phyloP scores from a whole-genome alignment of 2,888 invertebrate species.

The Lasioglossum villosulum region DNA sequence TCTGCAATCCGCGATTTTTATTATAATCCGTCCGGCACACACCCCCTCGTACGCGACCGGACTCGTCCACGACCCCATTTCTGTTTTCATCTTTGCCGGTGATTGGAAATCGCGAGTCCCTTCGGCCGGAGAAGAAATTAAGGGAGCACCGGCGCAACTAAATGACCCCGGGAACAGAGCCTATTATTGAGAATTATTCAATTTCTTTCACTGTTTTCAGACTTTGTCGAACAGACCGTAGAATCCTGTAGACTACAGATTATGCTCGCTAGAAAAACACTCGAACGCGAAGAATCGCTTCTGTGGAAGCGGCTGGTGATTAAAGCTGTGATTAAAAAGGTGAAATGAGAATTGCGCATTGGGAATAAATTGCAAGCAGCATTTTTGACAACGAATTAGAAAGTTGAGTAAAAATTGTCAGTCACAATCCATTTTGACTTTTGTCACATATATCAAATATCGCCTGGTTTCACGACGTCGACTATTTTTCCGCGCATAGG shows the following conservation, averaged over 20 bases:
- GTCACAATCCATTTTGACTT: not conserved
- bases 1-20: conserved; percentile 62
- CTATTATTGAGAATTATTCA: not conserved
- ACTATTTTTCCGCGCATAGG: not conserved
- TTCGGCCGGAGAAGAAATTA: not conserved
- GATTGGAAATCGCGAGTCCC: conserved; percentile 5
- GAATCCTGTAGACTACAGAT: not conserved
- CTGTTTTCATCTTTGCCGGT: not conserved
- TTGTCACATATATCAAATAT: not conserved
- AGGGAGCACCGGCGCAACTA: not conserved
- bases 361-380: not conserved
- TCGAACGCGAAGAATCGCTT: not conserved
- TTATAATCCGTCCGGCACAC: conserved; percentile 58
- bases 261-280: not conserved
- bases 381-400: not conserved
- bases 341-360: not conserved
- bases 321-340: not conserved
- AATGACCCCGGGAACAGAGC: not conserved
- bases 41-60: conserved; percentile 45
- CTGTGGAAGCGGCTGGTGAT: not conserved
- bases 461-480: not conserved
- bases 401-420: not conserved
- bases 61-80: conserved; percentile 24
- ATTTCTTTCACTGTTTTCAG: not conserved
- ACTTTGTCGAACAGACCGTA: not conserved